Evolutionary conservation across 2,888 invertebrate species (phyloP), one percentile per base, ranked within the genome.

Genomic region (Sinodicranocentrus sp.): DNA sequence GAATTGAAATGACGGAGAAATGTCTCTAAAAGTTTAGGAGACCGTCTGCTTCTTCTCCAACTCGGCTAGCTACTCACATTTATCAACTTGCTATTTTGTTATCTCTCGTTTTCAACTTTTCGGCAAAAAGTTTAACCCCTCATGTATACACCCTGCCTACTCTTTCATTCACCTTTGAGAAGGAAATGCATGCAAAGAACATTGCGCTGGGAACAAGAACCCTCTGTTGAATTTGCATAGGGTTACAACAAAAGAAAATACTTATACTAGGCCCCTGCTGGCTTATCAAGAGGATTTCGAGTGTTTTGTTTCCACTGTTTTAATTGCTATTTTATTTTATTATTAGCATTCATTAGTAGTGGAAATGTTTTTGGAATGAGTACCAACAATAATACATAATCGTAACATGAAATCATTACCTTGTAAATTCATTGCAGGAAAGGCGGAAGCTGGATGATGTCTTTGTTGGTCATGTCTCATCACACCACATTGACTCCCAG

Each of bases 401-500:
- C n/a, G n/a, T n/a, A n/a, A n/a, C 33, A 10, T 33, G 33, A 33
- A 33, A 33, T 13, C 78, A 48, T 5, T 84, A 89, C 89, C 89
- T 88, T 89, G 89, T 76, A 89, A 85, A 84, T 89, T 88, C 89
- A 89, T 89, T 44, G 88, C 76, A 57, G 89, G 88, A 71, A 89
- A 89, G 75, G 88, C 83, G 57, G 87, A 85, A 54, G 88, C 85
- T 73, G 88, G 87, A 80, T 89, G 89, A 79, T 89, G 89, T 84
- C 89, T 85, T 86, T 88, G 89, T 86, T 89, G 88, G 75, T 89
- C 89, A 82, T 89, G 89, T 83, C 89, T 65, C 88, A 89, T 89
- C 23, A 88, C 89, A 54, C 87, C 88, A 67, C 89, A 89, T 72
- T 88, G 89, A 44, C 88, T 84, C 33, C 89, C 88, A 13, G 87